These are phyloP conservation scores for Linurgus olivaceus DNA, from an alignment of 2,797 vertebrate species.

Conservation along the genomic window DNA sequence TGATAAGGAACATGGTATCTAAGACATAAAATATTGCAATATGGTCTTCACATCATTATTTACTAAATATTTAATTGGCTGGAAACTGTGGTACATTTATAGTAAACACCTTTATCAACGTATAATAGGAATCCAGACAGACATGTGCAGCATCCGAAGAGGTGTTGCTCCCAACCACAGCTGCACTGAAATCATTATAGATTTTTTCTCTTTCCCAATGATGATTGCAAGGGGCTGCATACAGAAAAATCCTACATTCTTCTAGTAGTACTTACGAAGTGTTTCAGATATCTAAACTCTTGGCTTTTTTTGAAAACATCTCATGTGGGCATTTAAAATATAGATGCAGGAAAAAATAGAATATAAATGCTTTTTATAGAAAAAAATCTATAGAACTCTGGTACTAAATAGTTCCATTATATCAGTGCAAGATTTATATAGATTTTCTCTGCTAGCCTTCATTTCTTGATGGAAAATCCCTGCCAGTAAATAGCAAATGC, in stretches of 20 bases:
- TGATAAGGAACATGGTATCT: not conserved
- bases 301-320: not conserved
- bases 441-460: not conserved
- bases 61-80: not conserved
- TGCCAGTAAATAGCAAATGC: not conserved
- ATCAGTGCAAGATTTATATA: not conserved
- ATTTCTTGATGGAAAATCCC: slow-evolving; percentile 13
- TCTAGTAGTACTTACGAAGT: not conserved
- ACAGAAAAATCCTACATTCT: not conserved
- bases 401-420: not conserved
- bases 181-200: not conserved
- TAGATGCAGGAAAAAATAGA: not conserved
- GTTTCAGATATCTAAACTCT: not conserved
- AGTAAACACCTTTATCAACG: not conserved
- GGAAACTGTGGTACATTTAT: not conserved
- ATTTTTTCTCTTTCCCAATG: not conserved
- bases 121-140: not conserved
- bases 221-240: not conserved
- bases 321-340: not conserved
- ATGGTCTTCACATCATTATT: not conserved
- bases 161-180: not conserved
- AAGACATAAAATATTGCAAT: not conserved
- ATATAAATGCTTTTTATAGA: not conserved
- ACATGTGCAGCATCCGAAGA: not conserved
- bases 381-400: not conserved